phyloP scores from a whole-genome alignment of 2,888 invertebrate genomes.

The Gari tellinella region DNA sequence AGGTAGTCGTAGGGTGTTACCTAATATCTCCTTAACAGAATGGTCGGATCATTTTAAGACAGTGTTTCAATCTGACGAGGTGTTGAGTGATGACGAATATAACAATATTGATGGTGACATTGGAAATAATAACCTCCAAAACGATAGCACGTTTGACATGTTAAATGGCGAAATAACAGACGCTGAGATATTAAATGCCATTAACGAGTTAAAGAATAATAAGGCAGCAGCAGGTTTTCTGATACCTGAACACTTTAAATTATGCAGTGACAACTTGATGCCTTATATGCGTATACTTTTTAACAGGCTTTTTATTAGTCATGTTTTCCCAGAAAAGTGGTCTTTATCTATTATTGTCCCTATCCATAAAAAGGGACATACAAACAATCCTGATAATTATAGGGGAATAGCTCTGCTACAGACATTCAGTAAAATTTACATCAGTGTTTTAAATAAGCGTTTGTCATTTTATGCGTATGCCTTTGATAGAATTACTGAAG shows the following conservation, averaged over 20 bases:
- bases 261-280: background rate
- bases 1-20: background rate
- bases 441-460: background rate
- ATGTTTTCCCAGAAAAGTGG: no score
- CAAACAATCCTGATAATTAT: conserved; percentile 8
- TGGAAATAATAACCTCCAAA: no score
- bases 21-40: background rate
- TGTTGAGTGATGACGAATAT: no score
- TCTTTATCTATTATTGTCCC: background rate
- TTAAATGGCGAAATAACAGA: no score
- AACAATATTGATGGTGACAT: no score
- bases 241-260: no score
- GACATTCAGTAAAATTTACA: conserved; percentile 3
- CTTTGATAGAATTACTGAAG: background rate
- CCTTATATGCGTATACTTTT: conserved; percentile 5
- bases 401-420: conserved; percentile 6
- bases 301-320: conserved; percentile 1
- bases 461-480: background rate
- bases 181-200: no score
- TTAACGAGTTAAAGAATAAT: no score
- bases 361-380: background rate
- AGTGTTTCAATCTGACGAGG: no score
- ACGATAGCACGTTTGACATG: no score
- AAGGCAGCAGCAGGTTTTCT: no score
- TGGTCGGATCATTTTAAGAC: conserved; percentile 6